These are phyloP conservation scores for Sympetrum striolatum DNA, from an alignment of 2,888 invertebrate species.

Conservation along the genomic window DNA sequence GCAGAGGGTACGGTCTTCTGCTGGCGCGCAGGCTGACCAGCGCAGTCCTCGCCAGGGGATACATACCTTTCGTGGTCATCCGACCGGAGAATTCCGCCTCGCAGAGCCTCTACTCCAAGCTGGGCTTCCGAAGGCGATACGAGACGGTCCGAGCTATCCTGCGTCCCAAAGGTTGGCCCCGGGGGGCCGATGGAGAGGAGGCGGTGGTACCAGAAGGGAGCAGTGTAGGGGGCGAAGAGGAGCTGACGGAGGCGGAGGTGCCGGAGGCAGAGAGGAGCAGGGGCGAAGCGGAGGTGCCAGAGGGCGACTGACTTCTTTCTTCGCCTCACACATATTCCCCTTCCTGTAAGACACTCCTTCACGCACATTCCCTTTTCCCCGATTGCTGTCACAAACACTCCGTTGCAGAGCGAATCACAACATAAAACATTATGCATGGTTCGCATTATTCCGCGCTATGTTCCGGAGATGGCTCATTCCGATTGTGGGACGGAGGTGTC, in stretches of 20 bases:
- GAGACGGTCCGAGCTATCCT: slow-evolving; percentile 82
- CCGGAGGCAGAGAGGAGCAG: not conserved
- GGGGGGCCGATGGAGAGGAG: not conserved
- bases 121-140: slow-evolving; percentile 81
- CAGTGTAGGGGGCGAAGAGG: not conserved
- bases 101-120: slow-evolving; percentile 80
- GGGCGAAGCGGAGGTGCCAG: slow-evolving; percentile 4
- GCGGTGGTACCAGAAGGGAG: not conserved
- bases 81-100: slow-evolving; percentile 87
- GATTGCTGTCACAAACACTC: not conserved
- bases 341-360: not conserved
- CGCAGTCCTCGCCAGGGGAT: slow-evolving; percentile 70
- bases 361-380: not conserved
- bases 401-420: not conserved
- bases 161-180: slow-evolving; percentile 62
- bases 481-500: not conserved
- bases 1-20: slow-evolving; percentile 75
- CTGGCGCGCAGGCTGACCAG: slow-evolving; percentile 72
- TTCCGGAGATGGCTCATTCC: too few species aligned
- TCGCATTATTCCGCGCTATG: too few species aligned
- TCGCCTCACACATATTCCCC: not conserved
- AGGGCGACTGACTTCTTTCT: not conserved
- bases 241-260: slow-evolving; percentile 9
- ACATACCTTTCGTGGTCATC: slow-evolving; percentile 86
- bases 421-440: not conserved